Conservation (phyloP, 2,113 vertebrate species). For the Echinops telfairi region DNA sequence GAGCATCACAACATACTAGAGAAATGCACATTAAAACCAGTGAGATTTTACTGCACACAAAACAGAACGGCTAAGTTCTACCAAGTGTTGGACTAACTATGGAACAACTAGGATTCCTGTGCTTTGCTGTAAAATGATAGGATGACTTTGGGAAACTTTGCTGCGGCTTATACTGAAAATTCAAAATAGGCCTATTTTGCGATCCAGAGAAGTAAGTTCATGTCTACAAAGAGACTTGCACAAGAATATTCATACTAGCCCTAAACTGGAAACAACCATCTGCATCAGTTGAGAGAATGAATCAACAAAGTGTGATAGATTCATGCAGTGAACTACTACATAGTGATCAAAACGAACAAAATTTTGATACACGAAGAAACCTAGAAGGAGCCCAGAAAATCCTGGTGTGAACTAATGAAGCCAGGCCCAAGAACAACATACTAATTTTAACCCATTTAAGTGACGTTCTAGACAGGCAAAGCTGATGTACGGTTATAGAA, state of each 20-base stretch:
- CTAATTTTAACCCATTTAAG: background rate
- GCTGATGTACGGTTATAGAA: background rate
- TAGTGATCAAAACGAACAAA: constrained; percentile 5
- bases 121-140: background rate
- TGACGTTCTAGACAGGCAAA: constrained; percentile 22
- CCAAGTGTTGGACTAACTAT: constrained; percentile 22
- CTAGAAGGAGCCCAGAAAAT: background rate
- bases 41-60: constrained; percentile 25
- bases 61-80: background rate
- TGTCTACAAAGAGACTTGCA: background rate
- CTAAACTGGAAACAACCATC: background rate
- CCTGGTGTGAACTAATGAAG: constrained; percentile 21
- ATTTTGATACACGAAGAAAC: background rate
- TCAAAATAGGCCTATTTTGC: background rate
- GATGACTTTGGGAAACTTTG: background rate
- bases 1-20: constrained; percentile 2
- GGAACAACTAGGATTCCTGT: background rate
- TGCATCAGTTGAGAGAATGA: background rate
- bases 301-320: background rate
- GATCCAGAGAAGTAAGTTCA: background rate
- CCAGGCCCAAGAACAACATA: background rate
- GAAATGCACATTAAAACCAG: constrained; percentile 25
- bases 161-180: constrained; percentile 2
- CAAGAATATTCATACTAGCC: background rate
- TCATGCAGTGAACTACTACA: background rate